These are phyloP conservation scores for Upupa epops DNA, from an alignment of 2,113 vertebrate species.

Conservation along the genomic window DNA sequence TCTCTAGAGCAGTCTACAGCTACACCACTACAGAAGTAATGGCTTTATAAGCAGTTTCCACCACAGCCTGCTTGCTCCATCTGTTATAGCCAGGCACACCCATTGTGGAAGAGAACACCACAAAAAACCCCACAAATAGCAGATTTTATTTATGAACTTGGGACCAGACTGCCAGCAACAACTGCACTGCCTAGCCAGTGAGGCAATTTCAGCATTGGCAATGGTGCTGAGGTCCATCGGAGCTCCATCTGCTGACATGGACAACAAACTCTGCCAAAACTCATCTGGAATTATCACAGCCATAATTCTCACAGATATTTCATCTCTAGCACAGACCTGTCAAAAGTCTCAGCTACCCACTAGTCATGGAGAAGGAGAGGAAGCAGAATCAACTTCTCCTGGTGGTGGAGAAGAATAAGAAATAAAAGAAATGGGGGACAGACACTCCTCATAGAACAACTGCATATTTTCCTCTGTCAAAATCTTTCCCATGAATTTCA, in stretches of 20 bases:
- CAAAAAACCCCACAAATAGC: not conserved
- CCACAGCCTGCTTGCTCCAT: not conserved
- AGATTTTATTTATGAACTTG: not conserved
- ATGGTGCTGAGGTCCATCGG: not conserved
- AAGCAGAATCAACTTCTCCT: not conserved
- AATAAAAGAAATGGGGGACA: rapidly evolving
- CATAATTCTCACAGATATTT: not conserved
- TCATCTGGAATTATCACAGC: not conserved
- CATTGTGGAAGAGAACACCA: not conserved
- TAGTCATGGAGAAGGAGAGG: not conserved
- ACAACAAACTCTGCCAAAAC: not conserved
- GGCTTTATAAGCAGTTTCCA: not conserved
- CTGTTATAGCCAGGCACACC: not conserved
- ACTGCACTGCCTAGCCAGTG: not conserved
- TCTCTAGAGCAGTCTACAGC: not conserved
- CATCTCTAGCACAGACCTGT: not conserved
- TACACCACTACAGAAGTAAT: not conserved
- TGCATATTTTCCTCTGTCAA: not conserved
- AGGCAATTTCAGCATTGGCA: not conserved
- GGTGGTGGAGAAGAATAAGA: not conserved
- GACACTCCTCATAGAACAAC: not conserved
- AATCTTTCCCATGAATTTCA: not conserved
- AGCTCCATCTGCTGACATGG: constrained; percentile 48
- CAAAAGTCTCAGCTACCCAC: not conserved
- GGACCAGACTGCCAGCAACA: not conserved